Percentiles rank a stretch among this genome's conserved stretches.
phyloP scores from a whole-genome alignment of 2,113 vertebrate species.

The Protobothrops flavoviridis region DNA sequence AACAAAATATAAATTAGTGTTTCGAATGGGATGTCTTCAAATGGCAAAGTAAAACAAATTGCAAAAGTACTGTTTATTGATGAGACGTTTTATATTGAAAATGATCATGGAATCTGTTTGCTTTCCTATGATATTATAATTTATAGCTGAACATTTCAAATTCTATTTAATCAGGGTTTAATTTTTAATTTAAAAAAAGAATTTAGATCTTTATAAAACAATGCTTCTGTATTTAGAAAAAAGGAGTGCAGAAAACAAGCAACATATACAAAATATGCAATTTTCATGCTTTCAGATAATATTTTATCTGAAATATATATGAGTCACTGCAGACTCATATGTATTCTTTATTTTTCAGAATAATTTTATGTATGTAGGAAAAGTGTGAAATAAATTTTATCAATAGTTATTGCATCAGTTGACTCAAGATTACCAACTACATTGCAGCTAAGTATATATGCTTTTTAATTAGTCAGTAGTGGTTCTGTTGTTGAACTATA shows the following conservation, averaged over 20 bases:
- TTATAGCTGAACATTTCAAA: not conserved
- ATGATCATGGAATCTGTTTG: not conserved
- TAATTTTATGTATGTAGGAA: not conserved
- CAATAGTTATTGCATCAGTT: not conserved
- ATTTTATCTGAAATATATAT: not conserved
- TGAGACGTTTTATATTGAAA: not conserved
- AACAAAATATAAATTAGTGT: not conserved
- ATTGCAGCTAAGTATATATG: constrained; percentile 29
- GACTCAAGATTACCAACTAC: constrained; percentile 44
- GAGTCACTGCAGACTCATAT: not conserved
- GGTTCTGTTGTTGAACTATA: constrained; percentile 55
- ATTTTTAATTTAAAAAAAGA: not conserved
- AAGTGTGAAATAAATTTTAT: constrained; percentile 29
- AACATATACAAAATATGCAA: not conserved
- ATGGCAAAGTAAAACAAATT: not conserved
- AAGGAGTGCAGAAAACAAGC: not conserved
- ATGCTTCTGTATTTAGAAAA: not conserved
- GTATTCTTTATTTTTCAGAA: not conserved
- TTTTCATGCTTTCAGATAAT: not conserved
- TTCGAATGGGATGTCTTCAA: not conserved
- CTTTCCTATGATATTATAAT: not conserved
- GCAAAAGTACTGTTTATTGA: not conserved
- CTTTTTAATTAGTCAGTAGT: constrained; percentile 61
- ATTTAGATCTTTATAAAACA: not conserved
- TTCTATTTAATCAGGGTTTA: not conserved